Evolutionary conservation across 2,113 vertebrate genomes (phyloP).

Genomic region (Platanista minor): DNA sequence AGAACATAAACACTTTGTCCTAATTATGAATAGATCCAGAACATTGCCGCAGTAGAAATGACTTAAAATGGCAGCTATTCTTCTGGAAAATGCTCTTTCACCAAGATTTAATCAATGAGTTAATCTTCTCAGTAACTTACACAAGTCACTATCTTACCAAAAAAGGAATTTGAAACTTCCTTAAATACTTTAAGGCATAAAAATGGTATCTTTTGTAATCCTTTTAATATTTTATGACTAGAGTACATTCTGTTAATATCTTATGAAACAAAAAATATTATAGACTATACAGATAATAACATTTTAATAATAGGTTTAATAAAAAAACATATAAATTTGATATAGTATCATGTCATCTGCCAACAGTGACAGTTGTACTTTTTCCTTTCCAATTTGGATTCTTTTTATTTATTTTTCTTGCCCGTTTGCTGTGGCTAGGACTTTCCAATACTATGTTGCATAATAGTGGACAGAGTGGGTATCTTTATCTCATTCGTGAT

Average conservation of each 20-base stretch:
- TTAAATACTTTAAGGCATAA: background rate
- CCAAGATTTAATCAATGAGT: background rate
- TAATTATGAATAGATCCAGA: background rate
- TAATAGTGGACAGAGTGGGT: too few species aligned
- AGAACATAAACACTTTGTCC: background rate
- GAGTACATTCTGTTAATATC: background rate
- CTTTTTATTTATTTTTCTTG: too few species aligned
- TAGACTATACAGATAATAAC: background rate
- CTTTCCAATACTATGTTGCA: too few species aligned
- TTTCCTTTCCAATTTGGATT: too few species aligned
- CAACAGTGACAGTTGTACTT: too few species aligned
- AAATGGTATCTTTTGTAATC: background rate
- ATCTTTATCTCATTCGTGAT: too few species aligned
- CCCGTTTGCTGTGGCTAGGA: too few species aligned
- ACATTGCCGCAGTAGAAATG: background rate
- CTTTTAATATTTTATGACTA: background rate
- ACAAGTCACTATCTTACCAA: background rate
- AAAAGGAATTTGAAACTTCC: background rate
- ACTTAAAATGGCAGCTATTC: conserved; percentile 11
- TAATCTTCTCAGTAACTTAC: background rate
- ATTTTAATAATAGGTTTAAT: background rate
- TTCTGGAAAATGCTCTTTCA: background rate
- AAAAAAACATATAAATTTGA: background rate
- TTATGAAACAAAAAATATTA: background rate
- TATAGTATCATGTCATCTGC: too few species aligned